Evolutionary conservation across 2,888 invertebrate genomes (phyloP).

Genomic region (Drosophila melanosoma): DNA sequence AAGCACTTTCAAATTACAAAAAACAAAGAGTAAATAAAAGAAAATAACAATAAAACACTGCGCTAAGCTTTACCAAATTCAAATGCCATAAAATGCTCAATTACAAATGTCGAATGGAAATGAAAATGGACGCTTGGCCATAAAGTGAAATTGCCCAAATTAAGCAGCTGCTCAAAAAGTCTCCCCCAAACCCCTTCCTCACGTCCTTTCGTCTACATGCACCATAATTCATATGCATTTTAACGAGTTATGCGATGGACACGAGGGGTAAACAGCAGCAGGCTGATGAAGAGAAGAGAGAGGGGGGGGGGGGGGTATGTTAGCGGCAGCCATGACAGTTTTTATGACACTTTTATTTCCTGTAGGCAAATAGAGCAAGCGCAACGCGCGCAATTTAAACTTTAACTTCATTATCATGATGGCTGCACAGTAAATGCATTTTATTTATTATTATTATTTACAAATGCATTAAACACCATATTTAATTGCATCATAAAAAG

Average conservation of each 20-base stretch:
- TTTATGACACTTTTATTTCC: constrained; percentile 78
- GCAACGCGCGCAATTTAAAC: constrained; percentile 54
- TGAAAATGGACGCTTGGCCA: constrained; percentile 45
- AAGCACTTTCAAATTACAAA: constrained; percentile 38
- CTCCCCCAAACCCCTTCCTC: not conserved
- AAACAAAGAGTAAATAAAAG: constrained; percentile 3
- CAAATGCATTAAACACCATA: constrained; percentile 76
- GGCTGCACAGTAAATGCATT: constrained; percentile 37
- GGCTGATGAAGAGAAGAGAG: not conserved
- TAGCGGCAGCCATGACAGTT: constrained; percentile 60
- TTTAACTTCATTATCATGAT: constrained; percentile 68
- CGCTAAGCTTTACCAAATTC: constrained; percentile 17
- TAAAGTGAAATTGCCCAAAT: constrained; percentile 70
- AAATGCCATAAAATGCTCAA: constrained; percentile 45
- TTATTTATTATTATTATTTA: constrained; percentile 74
- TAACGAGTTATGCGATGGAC: constrained; percentile 23
- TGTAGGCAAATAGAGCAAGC: constrained; percentile 70
- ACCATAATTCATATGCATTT: constrained; percentile 63
- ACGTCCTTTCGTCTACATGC: constrained; percentile 5
- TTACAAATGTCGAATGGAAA: constrained; percentile 42
- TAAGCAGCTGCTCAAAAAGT: constrained; percentile 60
- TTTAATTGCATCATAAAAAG: constrained; percentile 76
- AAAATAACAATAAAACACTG: constrained; percentile 4
- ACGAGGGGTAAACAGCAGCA: not conserved
- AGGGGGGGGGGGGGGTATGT: not conserved